Evolutionary conservation across 2,888 invertebrate genomes (phyloP), one percentile per base, ranked within the genome.

Genomic region (Azorinus chamasolen): DNA sequence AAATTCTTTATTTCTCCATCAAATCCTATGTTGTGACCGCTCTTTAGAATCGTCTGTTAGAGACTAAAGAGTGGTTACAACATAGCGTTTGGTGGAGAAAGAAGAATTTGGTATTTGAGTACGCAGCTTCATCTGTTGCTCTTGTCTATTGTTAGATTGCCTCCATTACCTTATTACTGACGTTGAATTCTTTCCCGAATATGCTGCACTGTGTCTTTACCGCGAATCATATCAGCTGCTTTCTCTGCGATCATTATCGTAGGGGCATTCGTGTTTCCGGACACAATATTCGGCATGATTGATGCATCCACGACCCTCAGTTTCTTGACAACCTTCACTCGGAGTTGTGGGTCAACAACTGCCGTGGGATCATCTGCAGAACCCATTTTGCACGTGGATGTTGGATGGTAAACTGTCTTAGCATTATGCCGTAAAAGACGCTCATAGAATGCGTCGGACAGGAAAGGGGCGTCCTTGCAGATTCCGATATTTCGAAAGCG

Each of bases 231-330:
- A n/a, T n/a, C n/a, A n/a, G n/a, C n/a, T n/a, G n/a, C n/a, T n/a
- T n/a, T n/a, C n/a, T n/a, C n/a, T n/a, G n/a, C n/a, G n/a, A n/a
- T 74, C 79, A 79, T 79, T 12, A 79, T 79, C 32, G 64, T 69
- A 16, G 79, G 73, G 12, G 74, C 74, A 22, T 76, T 70, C 8
- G 76, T 76, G 24, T 76, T 76, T 20, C 76, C 76, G 0, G 76
- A 76, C 0, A 65, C 45, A 12, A 65, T 16, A 46, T 65, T 57
- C 24, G 76, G 76, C 65, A 76, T 76, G 16, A 76, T 39, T 0
- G 76, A 76, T 1, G 76, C 76, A 50, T 76, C 76, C 8, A 70
- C 76, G 1, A 76, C 70, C 32, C 76, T 48, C 14, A 76, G 41
- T 18, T 65, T 25, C n/a, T n/a, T 10, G n/a, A 76, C 46, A 16